Conservation (phyloP, 2,113 vertebrate species). For the Myxocyprinus asiaticus region DNA sequence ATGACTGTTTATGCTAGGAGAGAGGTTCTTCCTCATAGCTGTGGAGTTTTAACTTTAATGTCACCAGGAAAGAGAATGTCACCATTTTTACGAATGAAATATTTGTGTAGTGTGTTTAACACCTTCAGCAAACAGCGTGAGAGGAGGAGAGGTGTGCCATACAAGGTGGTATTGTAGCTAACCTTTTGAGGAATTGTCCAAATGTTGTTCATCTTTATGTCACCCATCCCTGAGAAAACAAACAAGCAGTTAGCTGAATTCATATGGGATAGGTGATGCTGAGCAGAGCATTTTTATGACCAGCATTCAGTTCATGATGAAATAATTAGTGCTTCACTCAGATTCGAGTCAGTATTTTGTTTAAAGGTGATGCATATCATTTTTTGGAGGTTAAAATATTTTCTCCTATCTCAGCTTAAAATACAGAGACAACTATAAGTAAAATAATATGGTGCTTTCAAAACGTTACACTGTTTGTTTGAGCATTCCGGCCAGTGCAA, state of each 20-base stretch:
- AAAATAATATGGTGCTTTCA: too few species aligned
- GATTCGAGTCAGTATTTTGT: too few species aligned
- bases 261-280: neutral
- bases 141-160: conserved; percentile 40
- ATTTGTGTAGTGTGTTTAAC: conserved; percentile 55
- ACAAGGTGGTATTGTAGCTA: conserved; percentile 44
- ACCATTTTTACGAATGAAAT: conserved; percentile 54
- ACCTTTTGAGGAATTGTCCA: conserved; percentile 36
- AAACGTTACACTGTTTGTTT: too few species aligned
- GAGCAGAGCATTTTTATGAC: conserved; percentile 7
- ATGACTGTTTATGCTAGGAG: conserved; percentile 60
- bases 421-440: too few species aligned
- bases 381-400: too few species aligned
- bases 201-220: conserved; percentile 45
- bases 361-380: too few species aligned
- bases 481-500: too few species aligned
- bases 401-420: too few species aligned
- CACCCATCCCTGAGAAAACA: conserved; percentile 32
- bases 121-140: conserved; percentile 44
- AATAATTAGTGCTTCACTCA: too few species aligned
- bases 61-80: conserved; percentile 56
- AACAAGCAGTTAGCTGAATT: conserved; percentile 1
- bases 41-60: conserved; percentile 48
- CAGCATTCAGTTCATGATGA: too few species aligned
- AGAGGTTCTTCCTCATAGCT: conserved; percentile 58